A percentile compares a stretch with the other conserved stretches of the same genome.
Evolutionary conservation across 2,888 invertebrate genomes (phyloP).

Genomic region (Troides oblongomaculatus): DNA sequence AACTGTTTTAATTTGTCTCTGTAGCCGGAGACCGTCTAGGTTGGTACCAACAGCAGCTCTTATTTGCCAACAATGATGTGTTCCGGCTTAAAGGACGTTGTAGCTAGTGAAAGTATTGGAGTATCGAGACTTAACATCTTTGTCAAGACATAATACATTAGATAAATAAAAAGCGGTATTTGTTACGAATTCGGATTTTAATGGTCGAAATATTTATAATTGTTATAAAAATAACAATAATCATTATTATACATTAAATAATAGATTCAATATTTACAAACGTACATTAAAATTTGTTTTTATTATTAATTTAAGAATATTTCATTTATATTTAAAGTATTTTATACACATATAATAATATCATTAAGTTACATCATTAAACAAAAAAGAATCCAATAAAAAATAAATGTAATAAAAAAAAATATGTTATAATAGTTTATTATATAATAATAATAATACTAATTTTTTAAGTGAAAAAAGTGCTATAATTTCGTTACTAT

Average conservation of each 20-base stretch:
- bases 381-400: neutral
- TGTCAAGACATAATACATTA: neutral
- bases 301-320: neutral
- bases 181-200: conserved; percentile 41
- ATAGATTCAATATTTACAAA: conserved; percentile 6
- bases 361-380: too few relatives aligned
- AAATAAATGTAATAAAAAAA: neutral
- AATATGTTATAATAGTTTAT: neutral
- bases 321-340: too few relatives aligned
- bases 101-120: too few relatives aligned
- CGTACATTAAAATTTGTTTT: neutral
- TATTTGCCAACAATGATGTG: too few relatives aligned
- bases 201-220: conserved; percentile 40
- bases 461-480: too few relatives aligned
- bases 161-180: conserved; percentile 24
- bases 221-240: conserved; percentile 29
- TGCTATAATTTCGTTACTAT: too few relatives aligned
- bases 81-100: too few relatives aligned
- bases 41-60: too few relatives aligned
- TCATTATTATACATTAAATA: conserved; percentile 2
- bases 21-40: too few relatives aligned
- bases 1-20: too few relatives aligned
- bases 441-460: too few relatives aligned
- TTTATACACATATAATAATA: too few relatives aligned
- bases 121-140: neutral